These are phyloP conservation scores for Zaprionus lachaisei DNA, from an alignment of 1,140 invertebrate genomes.

Conservation along the genomic window DNA sequence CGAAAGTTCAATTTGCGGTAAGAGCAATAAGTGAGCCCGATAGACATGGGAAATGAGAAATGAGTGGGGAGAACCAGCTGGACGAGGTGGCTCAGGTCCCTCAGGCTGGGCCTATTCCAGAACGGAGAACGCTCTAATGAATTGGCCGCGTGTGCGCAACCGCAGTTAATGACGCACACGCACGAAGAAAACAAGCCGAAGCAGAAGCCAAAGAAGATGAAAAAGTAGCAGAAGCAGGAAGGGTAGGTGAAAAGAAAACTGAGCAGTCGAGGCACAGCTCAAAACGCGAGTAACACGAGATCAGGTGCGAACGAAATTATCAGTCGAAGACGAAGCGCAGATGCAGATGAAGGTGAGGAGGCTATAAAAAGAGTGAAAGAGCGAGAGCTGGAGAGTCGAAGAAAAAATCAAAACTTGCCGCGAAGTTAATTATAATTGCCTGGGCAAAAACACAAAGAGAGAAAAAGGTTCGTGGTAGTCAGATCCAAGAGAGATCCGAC, in stretches of 20 bases:
- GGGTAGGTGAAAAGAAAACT: constrained; percentile 4
- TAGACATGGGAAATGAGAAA: constrained; percentile 30
- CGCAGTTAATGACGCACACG: constrained; percentile 75
- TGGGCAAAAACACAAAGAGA: constrained; percentile 69
- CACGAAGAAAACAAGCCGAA: constrained; percentile 26
- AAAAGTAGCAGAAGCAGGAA: not conserved
- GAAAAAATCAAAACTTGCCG: constrained; percentile 78
- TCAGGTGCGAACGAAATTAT: constrained; percentile 82
- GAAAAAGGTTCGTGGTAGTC: constrained; percentile 56
- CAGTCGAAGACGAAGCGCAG: constrained; percentile 38
- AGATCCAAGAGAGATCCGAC: constrained; percentile 21
- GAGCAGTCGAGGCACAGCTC: constrained; percentile 24
- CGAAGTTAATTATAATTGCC: constrained; percentile 82
- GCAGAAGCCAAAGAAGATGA: not conserved
- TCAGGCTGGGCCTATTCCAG: constrained; percentile 25
- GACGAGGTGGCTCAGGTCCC: constrained; percentile 7
- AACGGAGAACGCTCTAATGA: constrained; percentile 42
- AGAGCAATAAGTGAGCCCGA: not conserved
- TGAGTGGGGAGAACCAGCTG: constrained; percentile 34
- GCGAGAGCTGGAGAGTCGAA: constrained; percentile 10
- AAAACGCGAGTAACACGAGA: constrained; percentile 70
- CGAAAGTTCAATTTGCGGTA: constrained; percentile 71
- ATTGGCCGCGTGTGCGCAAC: constrained; percentile 57
- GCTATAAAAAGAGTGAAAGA: constrained; percentile 16
- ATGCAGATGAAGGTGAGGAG: constrained; percentile 40